Base-by-base conservation (phyloP, 2,113 vertebrate genomes). In the Ardeotis arabs region DNA sequence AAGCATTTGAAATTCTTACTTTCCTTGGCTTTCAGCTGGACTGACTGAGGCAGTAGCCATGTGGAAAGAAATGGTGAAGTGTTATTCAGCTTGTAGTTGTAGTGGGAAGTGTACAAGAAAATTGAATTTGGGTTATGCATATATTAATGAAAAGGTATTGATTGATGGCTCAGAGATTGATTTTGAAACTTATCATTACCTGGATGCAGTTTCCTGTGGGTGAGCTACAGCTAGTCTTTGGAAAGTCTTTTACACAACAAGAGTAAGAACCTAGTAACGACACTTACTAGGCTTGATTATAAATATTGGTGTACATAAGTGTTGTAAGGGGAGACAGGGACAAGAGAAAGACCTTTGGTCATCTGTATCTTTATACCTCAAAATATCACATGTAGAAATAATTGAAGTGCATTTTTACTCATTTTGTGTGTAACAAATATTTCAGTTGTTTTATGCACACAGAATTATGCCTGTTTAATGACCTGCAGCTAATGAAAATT, bases 401-500 rank as follows among this genome's bases (percentile, higher is more conserved):
- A n/a, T 45, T 74, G 35, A 53, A 52, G 29, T 88, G 9, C 18
- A 21, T 94, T 82, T 90, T 53, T 39, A 18, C 28, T 89, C 75
- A 2, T 96, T 97, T 92, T 59, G 18, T 77, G 76, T 44, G 72
- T 84, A 96, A 96, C 90, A 72, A 96, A 94, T 87, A 95, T 96
- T 97, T 96, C 82, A 89, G 55, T 83, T 94, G 72, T 94, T 96
- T 97, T 96, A 94, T 95, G 62, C 37, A 90, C 72, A 90, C 14
- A 76, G 56, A 96, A 96, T 96, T 96, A 94, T 3, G 14, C 14
- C 94, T 95, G 93, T 79, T 96, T 97, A 98, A 97, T 94, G 95
- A 73, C 90, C 92, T 95, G 84, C 87, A 96, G 76, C 94, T 98
- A 96, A 98, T 97, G 95, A 97, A 97, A 97, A 97, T 89, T 1